phyloP scores from a whole-genome alignment of 2,113 vertebrate genomes.

The Periophthalmodon schlosseri region DNA sequence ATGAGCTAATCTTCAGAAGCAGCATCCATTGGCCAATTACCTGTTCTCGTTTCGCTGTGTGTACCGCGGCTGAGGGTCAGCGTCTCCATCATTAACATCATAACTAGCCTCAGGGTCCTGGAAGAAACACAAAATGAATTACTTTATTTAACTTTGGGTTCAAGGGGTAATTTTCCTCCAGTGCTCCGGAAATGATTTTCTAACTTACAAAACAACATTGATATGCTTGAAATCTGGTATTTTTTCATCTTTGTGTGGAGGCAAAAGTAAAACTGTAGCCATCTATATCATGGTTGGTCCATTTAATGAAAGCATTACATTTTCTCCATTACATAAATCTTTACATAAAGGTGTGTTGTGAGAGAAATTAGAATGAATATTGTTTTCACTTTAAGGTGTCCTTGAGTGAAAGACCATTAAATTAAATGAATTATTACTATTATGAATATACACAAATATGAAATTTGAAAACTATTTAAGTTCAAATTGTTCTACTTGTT shows the following conservation, averaged over 20 bases:
- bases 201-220: background rate
- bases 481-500: too few relatives aligned
- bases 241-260: background rate
- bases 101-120: constrained; percentile 94
- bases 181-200: background rate
- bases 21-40: constrained; percentile 65
- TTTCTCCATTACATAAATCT: too few relatives aligned
- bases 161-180: fast-evolving
- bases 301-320: too few relatives aligned
- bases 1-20: constrained; percentile 1
- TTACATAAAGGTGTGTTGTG: too few relatives aligned
- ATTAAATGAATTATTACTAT: too few relatives aligned
- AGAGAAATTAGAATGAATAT: too few relatives aligned
- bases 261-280: background rate
- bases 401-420: too few relatives aligned
- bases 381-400: too few relatives aligned
- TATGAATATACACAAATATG: too few relatives aligned
- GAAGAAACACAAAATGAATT: constrained; percentile 19
- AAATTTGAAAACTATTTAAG: too few relatives aligned
- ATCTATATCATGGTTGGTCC: background rate
- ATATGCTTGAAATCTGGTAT: background rate
- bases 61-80: constrained; percentile 95
- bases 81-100: constrained; percentile 94
- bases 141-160: background rate
- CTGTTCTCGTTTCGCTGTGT: constrained; percentile 97